Percentiles rank a stretch among this genome's conserved stretches.
Conservation (phyloP, 2,888 invertebrate genomes). For the Panzeria rudis region DNA sequence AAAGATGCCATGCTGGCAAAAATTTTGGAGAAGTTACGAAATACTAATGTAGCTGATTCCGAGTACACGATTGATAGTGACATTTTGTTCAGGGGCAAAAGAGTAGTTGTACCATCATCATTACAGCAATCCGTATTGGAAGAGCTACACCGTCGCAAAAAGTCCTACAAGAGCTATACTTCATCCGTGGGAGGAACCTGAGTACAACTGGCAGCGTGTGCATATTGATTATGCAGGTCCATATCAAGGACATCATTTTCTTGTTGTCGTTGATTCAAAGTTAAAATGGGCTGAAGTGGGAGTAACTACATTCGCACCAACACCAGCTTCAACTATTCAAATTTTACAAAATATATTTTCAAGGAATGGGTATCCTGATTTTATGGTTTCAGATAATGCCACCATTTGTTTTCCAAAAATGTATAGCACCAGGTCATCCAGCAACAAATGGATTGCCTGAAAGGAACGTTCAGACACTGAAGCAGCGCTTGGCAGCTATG, state of each 20-base stretch:
- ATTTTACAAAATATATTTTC: not conserved
- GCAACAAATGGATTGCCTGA: not conserved
- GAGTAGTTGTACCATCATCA: slow-evolving; percentile 13
- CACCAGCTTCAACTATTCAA: not conserved
- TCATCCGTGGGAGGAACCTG: not conserved
- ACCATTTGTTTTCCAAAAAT: not conserved
- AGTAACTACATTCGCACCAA: not conserved
- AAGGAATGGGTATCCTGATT: not conserved
- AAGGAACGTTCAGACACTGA: not conserved
- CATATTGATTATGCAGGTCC: no score
- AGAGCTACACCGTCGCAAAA: slow-evolving; percentile 2
- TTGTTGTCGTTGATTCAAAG: not conserved
- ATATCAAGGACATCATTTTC: not conserved
- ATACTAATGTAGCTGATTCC: not conserved
- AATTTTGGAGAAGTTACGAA: not conserved
- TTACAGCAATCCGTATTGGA: slow-evolving; percentile 18
- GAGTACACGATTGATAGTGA: slow-evolving; percentile 14
- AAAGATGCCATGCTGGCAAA: not conserved
- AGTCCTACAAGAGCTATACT: not conserved
- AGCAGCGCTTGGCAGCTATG: not conserved
- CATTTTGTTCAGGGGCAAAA: slow-evolving; percentile 24
- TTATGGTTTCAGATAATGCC: not conserved
- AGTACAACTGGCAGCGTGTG: not conserved
- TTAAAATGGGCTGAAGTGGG: not conserved
- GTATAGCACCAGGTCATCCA: not conserved